A percentile compares a stretch with the other conserved stretches of the same genome.
These are phyloP conservation scores for Drymodes brunneopygia DNA, from an alignment of 2,113 vertebrate genomes.

Conservation along the genomic window DNA sequence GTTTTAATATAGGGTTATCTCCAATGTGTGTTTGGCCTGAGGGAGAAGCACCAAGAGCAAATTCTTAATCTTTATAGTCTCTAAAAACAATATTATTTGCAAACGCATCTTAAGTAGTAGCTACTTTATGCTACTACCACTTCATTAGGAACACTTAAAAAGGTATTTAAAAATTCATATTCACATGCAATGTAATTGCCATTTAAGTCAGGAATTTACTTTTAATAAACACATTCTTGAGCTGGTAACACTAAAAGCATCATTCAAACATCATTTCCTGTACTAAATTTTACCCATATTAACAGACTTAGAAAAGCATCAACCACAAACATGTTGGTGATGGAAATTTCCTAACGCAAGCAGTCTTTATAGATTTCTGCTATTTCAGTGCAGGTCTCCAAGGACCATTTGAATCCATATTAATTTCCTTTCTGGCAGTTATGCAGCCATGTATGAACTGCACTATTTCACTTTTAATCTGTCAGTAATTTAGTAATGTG, in stretches of 20 bases:
- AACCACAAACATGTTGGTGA: constrained; percentile 81
- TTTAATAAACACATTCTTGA: constrained; percentile 70
- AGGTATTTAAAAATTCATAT: constrained; percentile 35
- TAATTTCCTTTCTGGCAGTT: constrained; percentile 99
- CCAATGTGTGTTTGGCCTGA: neutral
- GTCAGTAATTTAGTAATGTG: constrained; percentile 99
- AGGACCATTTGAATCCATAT: constrained; percentile 99
- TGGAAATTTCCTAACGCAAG: constrained; percentile 89
- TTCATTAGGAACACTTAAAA: neutral
- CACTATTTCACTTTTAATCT: constrained; percentile 99
- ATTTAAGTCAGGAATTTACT: constrained; percentile 51
- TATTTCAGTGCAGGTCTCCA: constrained; percentile 80
- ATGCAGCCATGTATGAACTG: constrained; percentile 93
- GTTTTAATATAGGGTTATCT: neutral
- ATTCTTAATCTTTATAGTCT: neutral
- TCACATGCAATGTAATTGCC: neutral
- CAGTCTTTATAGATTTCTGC: constrained; percentile 91
- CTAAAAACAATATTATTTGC: neutral
- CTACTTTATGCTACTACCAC: neutral
- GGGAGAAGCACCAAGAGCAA: neutral
- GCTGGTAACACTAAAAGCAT: constrained; percentile 50
- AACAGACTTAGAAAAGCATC: constrained; percentile 74
- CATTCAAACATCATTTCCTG: constrained; percentile 71
- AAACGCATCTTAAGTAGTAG: neutral
- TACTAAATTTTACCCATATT: constrained; percentile 62